Percentiles rank a stretch among this genome's conserved stretches.
Evolutionary conservation across 2,888 invertebrate species (phyloP).

Genomic region (Pseudeuparius sepicola): DNA sequence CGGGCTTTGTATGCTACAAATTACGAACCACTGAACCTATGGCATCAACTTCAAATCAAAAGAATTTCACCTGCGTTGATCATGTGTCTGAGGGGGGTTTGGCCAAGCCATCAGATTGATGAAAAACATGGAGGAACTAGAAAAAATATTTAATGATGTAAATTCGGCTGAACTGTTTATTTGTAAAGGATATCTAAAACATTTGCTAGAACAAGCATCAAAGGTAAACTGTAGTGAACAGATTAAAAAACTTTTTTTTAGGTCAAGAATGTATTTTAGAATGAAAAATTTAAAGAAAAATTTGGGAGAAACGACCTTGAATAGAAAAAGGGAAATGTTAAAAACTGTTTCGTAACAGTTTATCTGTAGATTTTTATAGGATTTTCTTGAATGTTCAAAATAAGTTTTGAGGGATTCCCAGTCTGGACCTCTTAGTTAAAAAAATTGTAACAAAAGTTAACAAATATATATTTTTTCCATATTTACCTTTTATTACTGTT

Average conservation of each 20-base stretch:
- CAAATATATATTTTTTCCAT: too few species aligned
- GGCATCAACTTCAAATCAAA: constrained; percentile 5
- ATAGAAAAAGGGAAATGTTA: constrained; percentile 3
- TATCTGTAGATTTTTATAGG: too few species aligned
- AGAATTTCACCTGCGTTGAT: constrained; percentile 17
- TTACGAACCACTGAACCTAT: constrained; percentile 9
- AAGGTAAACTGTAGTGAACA: constrained; percentile 4
- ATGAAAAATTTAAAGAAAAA: constrained; percentile 6
- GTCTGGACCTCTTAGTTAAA: too few species aligned
- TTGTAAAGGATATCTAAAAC: constrained; percentile 8
- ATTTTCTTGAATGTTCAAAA: too few species aligned
- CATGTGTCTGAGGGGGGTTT: constrained; percentile 21
- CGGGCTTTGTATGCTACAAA: constrained; percentile 14
- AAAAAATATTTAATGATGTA: constrained; percentile 7
- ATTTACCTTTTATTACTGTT: too few species aligned
- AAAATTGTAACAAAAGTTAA: too few species aligned
- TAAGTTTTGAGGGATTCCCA: too few species aligned
- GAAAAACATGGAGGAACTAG: constrained; percentile 17
- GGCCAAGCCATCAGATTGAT: constrained; percentile 17
- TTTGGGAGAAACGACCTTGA: neutral
- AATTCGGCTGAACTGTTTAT: constrained; percentile 8
- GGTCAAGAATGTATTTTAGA: constrained; percentile 8
- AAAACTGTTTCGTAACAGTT: constrained; percentile 5
- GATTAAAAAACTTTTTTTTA: constrained; percentile 6
- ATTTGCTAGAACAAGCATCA: constrained; percentile 2